Base-by-base conservation (phyloP, 2,113 vertebrate species). In the Bubalus kerabau region DNA sequence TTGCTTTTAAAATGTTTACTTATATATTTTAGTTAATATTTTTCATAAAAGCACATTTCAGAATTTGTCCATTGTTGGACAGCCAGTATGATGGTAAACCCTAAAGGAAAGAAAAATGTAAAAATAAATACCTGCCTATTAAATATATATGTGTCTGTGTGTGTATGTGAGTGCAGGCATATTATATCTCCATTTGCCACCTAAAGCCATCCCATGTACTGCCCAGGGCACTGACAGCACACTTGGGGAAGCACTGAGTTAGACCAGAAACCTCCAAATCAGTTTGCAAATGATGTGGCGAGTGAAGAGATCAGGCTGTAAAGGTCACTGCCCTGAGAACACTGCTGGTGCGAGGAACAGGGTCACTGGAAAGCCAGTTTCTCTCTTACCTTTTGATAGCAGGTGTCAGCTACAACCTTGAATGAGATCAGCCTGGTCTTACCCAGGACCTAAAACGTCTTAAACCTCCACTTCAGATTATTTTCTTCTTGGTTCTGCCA, bases 241-340 rank as follows among this genome's bases (percentile, higher is more conserved):
- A 59, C n/a, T 30, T 92, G 60, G 87, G 60, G 87, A 90, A 89
- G 54, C 62, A 23, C 28, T 64, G 54, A 94, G 23, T 56, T 82
- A 91, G 91, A 93, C 23, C 46, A 90, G 46, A 84, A 67, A 64
- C 90, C 71, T 95, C 26, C 48, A 64, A 87, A 64, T 59, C 46
- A 15, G 64, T 92, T 96, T 98, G 92, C 84, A 96, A 92, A 85
- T 82, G 32, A 48, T 86, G 80, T 59, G 94, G 90, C 3, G 8
- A 32, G 5, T 64, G 40, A 43, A 82, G 78, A 95, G 88, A 57
- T 30, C 30, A 1, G 1, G 64, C 40, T 87, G n/a, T 57, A 16
- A 92, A 87, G 64, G 40, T 76, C 28, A 12, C 52, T 64, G 54
- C 48, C 76, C 86, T 83, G 62, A 32, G 16, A 46, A 3, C 24